Evolutionary conservation across 2,113 vertebrate species (phyloP).

Genomic region (Gallinago paraguaiae): DNA sequence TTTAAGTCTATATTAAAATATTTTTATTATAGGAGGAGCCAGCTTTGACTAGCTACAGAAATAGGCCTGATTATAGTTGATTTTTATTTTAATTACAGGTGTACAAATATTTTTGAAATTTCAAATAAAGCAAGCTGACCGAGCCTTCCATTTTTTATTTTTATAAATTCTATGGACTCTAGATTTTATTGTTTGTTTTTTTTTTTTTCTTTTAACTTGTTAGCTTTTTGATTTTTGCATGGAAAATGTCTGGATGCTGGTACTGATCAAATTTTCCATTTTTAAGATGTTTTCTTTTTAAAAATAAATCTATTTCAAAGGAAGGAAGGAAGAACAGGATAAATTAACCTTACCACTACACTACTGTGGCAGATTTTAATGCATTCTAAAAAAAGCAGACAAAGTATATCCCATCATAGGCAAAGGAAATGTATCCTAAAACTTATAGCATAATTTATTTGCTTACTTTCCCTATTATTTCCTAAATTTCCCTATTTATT

Average conservation of each 20-base stretch:
- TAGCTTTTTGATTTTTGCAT: neutral
- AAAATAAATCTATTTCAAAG: neutral
- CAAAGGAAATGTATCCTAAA: neutral
- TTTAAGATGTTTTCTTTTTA: neutral
- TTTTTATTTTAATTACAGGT: neutral
- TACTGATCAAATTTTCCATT: neutral
- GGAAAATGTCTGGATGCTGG: neutral
- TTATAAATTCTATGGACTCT: neutral
- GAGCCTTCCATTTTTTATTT: neutral
- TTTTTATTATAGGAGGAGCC: neutral
- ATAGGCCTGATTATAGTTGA: neutral
- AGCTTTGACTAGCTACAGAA: conserved; percentile 6
- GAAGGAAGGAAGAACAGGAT: neutral
- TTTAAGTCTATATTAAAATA: neutral
- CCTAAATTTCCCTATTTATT: neutral
- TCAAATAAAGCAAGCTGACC: neutral
- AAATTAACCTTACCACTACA: neutral
- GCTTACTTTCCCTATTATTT: neutral
- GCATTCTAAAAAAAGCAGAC: neutral
- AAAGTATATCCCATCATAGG: neutral
- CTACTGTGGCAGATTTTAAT: neutral
- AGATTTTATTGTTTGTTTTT: neutral
- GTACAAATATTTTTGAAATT: neutral
- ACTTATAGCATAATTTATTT: neutral
- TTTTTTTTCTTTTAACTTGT: neutral